These are phyloP conservation scores for Cardiocondyla obscurior DNA, from an alignment of 1,140 invertebrate genomes.

Conservation along the genomic window DNA sequence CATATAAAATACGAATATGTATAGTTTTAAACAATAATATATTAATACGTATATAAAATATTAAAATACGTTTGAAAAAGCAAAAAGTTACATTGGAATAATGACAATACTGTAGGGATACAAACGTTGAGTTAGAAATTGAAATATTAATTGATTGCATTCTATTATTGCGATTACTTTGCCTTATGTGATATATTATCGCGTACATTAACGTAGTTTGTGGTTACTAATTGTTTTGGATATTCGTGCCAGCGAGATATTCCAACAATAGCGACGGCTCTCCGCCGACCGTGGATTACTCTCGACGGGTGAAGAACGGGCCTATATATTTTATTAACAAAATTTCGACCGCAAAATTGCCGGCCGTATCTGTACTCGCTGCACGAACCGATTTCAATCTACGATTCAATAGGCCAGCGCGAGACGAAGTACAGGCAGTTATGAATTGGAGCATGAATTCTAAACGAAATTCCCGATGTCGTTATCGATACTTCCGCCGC, in stretches of 20 bases:
- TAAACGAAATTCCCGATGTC: conserved; percentile 48
- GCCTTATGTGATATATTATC: background rate
- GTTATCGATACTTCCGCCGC: conserved; percentile 42
- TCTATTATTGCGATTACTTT: background rate
- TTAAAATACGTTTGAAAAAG: background rate
- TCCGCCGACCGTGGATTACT: conserved; percentile 10
- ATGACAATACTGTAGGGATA: background rate
- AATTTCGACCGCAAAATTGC: conserved; percentile 48
- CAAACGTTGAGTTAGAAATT: background rate
- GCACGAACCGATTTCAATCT: conserved; percentile 47
- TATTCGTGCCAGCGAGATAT: background rate
- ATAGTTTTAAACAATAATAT: too few relatives aligned
- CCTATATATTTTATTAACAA: conserved; percentile 50
- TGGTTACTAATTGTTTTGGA: conserved; percentile 1
- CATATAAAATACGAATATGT: background rate
- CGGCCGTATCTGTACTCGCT: background rate
- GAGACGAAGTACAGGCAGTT: conserved; percentile 20
- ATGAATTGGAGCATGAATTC: conserved; percentile 65
- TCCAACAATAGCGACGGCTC: background rate
- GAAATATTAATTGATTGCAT: background rate
- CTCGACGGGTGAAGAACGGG: conserved; percentile 31
- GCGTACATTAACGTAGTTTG: background rate
- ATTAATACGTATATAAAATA: too few relatives aligned
- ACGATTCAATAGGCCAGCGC: conserved; percentile 38
- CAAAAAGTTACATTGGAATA: background rate